Evolutionary conservation across 2,113 vertebrate species (phyloP), one percentile per base, ranked within the genome.

Genomic region (Alligator sinensis): DNA sequence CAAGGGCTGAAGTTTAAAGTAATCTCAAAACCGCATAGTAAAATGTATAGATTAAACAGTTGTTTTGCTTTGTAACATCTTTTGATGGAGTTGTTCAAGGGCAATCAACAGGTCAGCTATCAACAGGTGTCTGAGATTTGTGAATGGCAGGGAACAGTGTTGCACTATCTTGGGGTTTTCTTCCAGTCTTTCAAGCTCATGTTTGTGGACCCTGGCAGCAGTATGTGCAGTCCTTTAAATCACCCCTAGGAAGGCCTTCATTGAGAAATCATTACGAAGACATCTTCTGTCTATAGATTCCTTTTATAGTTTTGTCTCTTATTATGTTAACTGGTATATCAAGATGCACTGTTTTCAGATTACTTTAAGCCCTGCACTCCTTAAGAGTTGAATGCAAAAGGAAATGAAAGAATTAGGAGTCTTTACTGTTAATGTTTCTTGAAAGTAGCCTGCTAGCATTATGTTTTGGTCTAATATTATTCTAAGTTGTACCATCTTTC

Each of bases 1-100:
- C 79, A 92, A 92, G 80, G 34, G 2, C 47, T 66, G 18, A 10
- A 77, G n/a, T 84, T 93, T 75, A 82, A 94, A 88, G 62, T 21
- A 93, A 55, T 77, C 85, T 75, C 59, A 87, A 89, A 38, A 54
- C 18, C 91, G 17, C 82, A 68, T 79, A 92, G n/a, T 87, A 86
- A 79, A n/a, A 82, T 27, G n/a, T 86, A 75, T 75, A 93, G 95
- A 95, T 92, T 94, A 91, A 95, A 87, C 27, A 94, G 61, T 89
- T 84, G 83, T 81, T 86, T 47, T 91, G 70, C 19, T 89, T 92
- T 86, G 47, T 47, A 82, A 88, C n/a, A 47, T 82, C 79, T 34
- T 94, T 95, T 92, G 82, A 94, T 94, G 2, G 1, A 89, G 55
- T 92, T 86, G 64, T 93, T 81, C 78, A 94, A 92, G 94, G 93